Evolutionary conservation across 2,113 vertebrate genomes (phyloP).

Genomic region (Monarcha castaneiventris): DNA sequence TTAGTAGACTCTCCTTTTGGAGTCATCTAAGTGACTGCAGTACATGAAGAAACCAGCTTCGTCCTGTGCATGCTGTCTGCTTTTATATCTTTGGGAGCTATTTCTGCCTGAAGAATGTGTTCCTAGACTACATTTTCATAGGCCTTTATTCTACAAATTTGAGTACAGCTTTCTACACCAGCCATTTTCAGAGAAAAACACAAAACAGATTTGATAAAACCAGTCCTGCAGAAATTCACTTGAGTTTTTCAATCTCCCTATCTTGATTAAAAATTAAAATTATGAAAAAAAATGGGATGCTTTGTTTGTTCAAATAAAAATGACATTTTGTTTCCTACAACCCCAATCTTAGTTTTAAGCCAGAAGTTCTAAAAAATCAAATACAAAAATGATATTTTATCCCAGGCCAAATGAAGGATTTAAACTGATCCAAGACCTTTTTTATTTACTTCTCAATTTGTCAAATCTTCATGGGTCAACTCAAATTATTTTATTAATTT

Average conservation of each 20-base stretch:
- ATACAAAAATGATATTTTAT: background rate
- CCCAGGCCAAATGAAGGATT: background rate
- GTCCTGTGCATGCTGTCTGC: fast-evolving
- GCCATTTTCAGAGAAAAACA: background rate
- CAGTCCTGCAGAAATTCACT: background rate
- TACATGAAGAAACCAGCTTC: background rate
- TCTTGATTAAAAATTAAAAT: background rate
- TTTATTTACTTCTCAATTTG: background rate
- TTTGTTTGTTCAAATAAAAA: background rate
- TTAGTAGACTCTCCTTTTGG: background rate
- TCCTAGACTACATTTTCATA: background rate
- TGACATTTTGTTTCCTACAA: background rate
- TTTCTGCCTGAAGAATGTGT: background rate
- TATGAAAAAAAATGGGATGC: background rate
- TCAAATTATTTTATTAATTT: background rate
- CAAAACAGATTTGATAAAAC: background rate
- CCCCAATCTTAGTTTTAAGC: background rate
- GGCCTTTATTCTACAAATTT: background rate
- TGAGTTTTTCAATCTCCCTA: background rate
- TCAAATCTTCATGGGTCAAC: background rate
- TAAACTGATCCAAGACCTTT: background rate
- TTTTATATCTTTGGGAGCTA: background rate
- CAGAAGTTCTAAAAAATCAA: background rate
- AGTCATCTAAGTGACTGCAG: background rate
- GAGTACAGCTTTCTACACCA: background rate